Percentiles rank a stretch among this genome's conserved stretches.
Conservation (phyloP, 1,140 invertebrate genomes). For the Ostrea denselamellosa region DNA sequence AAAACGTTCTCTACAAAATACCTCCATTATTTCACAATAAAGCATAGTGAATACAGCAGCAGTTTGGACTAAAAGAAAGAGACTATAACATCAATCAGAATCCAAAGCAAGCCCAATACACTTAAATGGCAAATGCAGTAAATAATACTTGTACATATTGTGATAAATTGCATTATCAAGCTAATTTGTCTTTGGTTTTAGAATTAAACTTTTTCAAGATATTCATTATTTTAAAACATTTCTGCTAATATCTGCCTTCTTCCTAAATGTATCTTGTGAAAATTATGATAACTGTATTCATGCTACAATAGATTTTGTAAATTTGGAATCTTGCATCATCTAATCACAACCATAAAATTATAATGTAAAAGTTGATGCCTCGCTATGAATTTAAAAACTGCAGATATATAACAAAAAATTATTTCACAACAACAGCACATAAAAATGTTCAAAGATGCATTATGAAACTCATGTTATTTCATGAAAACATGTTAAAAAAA, state of each 20-base stretch:
- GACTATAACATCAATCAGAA: slow-evolving; percentile 19
- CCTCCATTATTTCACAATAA: background rate
- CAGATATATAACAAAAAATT: slow-evolving; percentile 5
- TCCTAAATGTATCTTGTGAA: background rate
- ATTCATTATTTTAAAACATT: background rate
- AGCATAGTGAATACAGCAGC: background rate
- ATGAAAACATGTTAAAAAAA: slow-evolving; percentile 18
- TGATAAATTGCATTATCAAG: background rate
- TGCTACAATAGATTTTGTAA: background rate
- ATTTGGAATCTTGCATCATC: background rate
- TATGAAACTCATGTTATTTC: background rate
- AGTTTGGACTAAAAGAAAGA: slow-evolving; percentile 31
- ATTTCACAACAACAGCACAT: slow-evolving; percentile 26
- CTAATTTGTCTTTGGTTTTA: background rate
- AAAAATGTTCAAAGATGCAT: slow-evolving; percentile 15
- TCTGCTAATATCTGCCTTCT: background rate
- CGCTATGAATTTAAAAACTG: background rate
- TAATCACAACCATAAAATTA: background rate
- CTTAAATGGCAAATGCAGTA: background rate
- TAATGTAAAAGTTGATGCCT: background rate
- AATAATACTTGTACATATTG: background rate
- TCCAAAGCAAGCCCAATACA: background rate
- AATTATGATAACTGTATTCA: background rate
- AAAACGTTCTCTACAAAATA: slow-evolving; percentile 34
- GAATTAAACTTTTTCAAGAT: background rate